phyloP scores from a whole-genome alignment of 2,113 vertebrate genomes.

The Syngnathoides biaculeatus region DNA sequence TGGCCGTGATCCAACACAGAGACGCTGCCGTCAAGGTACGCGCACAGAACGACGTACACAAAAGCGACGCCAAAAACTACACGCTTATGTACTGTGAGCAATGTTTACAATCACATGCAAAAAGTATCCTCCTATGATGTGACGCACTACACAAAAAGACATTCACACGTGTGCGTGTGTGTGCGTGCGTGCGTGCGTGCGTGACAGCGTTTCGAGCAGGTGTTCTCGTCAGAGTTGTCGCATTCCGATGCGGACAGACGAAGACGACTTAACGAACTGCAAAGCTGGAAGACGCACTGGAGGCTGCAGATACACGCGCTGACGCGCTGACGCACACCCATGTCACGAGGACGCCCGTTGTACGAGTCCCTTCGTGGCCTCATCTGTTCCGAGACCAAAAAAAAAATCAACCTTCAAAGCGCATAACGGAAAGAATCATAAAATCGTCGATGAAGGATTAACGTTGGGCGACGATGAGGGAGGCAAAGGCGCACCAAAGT shows the following conservation, averaged over 20 bases:
- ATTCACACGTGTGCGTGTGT: slow-evolving; percentile 8
- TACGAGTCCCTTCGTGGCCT: no score
- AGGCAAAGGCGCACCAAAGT: no score
- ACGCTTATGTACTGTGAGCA: no score
- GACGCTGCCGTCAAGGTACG: slow-evolving; percentile 46
- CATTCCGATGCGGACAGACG: slow-evolving; percentile 20
- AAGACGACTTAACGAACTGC: slow-evolving; percentile 27
- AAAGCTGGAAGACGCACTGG: slow-evolving; percentile 52
- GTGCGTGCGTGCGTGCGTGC: slow-evolving; percentile 21
- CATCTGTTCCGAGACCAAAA: no score
- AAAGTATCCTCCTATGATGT: no score
- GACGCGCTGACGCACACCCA: neutral
- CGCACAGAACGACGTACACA: neutral
- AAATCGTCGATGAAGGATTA: no score
- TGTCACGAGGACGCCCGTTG: no score
- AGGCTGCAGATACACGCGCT: slow-evolving; percentile 31
- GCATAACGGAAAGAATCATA: no score
- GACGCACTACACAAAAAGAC: no score
- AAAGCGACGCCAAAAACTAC: no score
- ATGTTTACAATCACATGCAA: neutral
- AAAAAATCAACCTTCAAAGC: no score
- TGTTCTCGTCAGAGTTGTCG: slow-evolving; percentile 6
- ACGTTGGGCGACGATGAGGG: no score
- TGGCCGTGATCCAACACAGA: slow-evolving; percentile 33
- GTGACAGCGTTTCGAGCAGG: slow-evolving; percentile 40